Evolutionary conservation across 2,888 invertebrate species (phyloP).

Genomic region (Ypsolopha sequella): DNA sequence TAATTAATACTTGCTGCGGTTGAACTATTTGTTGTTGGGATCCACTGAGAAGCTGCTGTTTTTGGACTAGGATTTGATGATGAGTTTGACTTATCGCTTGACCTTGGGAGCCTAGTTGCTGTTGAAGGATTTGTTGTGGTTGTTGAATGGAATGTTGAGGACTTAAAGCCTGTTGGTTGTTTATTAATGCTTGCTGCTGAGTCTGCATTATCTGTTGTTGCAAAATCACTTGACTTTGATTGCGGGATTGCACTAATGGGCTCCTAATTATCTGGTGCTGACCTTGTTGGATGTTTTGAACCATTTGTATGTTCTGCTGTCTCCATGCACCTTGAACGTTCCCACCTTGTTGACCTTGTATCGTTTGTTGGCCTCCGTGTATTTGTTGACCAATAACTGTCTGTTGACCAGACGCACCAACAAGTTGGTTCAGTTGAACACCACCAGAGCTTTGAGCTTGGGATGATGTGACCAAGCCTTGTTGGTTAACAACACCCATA

Average conservation of each 20-base stretch:
- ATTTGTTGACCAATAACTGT: constrained; percentile 60
- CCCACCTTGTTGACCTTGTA: constrained; percentile 46
- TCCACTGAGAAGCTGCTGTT: constrained; percentile 71
- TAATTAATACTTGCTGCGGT: constrained; percentile 65
- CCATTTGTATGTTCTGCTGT: constrained; percentile 65
- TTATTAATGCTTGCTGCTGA: constrained; percentile 55
- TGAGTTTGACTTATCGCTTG: constrained; percentile 62
- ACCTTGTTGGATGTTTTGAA: constrained; percentile 59
- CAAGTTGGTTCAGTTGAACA: constrained; percentile 58
- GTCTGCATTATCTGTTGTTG: constrained; percentile 72
- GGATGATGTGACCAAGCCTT: constrained; percentile 47
- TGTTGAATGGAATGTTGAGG: constrained; percentile 69
- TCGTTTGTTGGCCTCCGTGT: constrained; percentile 57
- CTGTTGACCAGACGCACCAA: constrained; percentile 46
- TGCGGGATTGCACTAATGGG: constrained; percentile 54
- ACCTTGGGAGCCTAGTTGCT: constrained; percentile 66
- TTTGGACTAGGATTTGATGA: constrained; percentile 62
- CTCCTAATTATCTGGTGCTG: constrained; percentile 64
- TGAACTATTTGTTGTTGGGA: constrained; percentile 63
- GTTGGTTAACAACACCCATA: constrained; percentile 55
- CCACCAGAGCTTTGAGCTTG: constrained; percentile 43
- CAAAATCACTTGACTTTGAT: constrained; percentile 64
- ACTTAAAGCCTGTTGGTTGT: constrained; percentile 51
- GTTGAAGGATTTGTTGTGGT: constrained; percentile 73
- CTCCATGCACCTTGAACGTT: constrained; percentile 56